Evolutionary conservation across 2,888 invertebrate species (phyloP).

Genomic region (Drosophila tanythrix): DNA sequence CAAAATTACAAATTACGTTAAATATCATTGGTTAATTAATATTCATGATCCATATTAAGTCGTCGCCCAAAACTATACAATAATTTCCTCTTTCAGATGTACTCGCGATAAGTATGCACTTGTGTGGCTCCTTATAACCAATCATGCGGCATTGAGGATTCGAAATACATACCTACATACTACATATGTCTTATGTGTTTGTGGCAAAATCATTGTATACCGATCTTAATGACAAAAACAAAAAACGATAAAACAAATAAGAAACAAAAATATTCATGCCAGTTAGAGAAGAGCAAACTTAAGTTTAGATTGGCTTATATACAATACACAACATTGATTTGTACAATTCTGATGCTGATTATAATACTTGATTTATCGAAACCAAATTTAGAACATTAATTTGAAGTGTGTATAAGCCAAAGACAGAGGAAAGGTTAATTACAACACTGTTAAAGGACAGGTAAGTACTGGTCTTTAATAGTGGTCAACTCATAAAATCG

Average conservation of each 20-base stretch:
- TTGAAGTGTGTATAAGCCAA: conserved; percentile 23
- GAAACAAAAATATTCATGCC: conserved; percentile 20
- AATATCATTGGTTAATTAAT: background rate
- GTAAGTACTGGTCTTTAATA: background rate
- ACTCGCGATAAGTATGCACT: background rate
- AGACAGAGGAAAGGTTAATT: background rate
- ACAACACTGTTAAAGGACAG: conserved; percentile 7
- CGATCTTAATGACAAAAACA: background rate
- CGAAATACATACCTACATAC: conserved; percentile 10
- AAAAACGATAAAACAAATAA: background rate
- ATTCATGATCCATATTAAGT: background rate
- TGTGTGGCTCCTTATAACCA: background rate
- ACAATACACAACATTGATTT: conserved; percentile 31
- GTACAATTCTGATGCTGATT: conserved; percentile 15
- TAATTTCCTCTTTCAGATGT: background rate
- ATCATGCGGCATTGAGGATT: conserved; percentile 16
- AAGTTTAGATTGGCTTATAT: conserved; percentile 12
- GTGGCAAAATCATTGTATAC: background rate
- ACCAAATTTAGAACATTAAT: conserved; percentile 8
- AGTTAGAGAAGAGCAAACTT: conserved; percentile 10
- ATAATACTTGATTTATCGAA: conserved; percentile 6
- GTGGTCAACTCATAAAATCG: background rate
- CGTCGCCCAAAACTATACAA: background rate
- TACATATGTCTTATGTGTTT: background rate
- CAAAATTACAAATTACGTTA: background rate